Base-by-base conservation (phyloP, 2,888 invertebrate genomes). In the Pristionchus exspectatus region DNA sequence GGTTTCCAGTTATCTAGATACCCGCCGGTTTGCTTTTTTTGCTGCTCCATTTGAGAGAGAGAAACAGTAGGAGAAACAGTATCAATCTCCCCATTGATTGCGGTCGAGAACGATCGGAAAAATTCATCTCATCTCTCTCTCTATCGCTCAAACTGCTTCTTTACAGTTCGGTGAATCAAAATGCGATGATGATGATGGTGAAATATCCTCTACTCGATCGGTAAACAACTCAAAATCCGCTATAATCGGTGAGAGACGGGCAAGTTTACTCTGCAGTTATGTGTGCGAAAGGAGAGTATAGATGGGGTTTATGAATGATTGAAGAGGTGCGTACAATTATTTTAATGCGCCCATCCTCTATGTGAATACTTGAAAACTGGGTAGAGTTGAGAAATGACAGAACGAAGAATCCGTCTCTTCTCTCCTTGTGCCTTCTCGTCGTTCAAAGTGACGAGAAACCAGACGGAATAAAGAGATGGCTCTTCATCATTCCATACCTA, bases 1-100 rank as follows among this genome's bases (percentile, higher is more conserved):
- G 90, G 93, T 94, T 93, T 88, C 93, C 92, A 92, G 93, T 93
- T 93, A n/a, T n/a, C n/a, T n/a, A 93, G 93, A 93, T 93, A 92
- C 93, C 93, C 92, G 93, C 90, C 93, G 93, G 93, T 86, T 93
- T 92, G 92, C 93, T 63, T 63, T 63, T 81, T 83, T 74, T 54
- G 83, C 50, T 21, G 50, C 21, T 83, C 54, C n/a, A 50, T 10
- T 10, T 9, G 3, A 50, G 44, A 50, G 12, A 50, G 44, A 50
- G 5, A 50, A 50, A 50, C 44, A 50, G 44, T 10, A 50, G 12
- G 7, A 50, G 44, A 50, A 50, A 10, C 44, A 50, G 0, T 50
- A 50, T 50, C 44, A 50, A 50, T 50, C 44, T 9, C 9, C 44
- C 9, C 44, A 12, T 50, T 12, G 12, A 50, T 50, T 12, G 9